A percentile compares a stretch with the other conserved stretches of the same genome.
phyloP scores from a whole-genome alignment of 2,113 vertebrate species.

The Microtus oregoni region DNA sequence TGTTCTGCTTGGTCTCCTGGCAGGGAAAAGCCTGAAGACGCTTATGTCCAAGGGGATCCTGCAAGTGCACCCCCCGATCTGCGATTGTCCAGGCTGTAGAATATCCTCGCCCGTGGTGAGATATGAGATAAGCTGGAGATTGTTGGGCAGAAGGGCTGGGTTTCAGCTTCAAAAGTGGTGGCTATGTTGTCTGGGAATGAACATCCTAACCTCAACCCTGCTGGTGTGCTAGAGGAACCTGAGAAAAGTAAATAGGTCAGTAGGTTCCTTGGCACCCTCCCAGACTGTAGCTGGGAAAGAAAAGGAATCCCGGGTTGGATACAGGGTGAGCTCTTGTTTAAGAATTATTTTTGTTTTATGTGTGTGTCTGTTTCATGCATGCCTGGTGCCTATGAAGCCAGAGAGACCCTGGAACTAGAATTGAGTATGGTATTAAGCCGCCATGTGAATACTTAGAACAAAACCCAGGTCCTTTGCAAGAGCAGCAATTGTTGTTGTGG shows the following conservation, averaged over 20 bases:
- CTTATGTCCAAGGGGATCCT: conserved; percentile 99
- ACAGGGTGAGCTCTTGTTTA: not conserved
- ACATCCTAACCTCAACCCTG: not conserved
- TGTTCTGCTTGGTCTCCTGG: conserved; percentile 39
- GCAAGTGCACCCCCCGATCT: conserved; percentile 99
- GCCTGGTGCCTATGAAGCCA: not conserved
- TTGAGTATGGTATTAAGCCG: not conserved
- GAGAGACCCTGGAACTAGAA: not conserved
- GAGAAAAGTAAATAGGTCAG: not conserved
- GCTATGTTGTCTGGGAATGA: not conserved
- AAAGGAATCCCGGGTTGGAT: not conserved
- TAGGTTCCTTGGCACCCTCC: not conserved
- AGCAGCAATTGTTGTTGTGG: not conserved
- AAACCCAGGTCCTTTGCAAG: not conserved
- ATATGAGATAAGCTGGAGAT: conserved; percentile 85
- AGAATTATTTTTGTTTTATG: not conserved
- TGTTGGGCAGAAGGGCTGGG: not conserved
- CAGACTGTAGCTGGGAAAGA: not conserved
- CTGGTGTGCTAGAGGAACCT: not conserved
- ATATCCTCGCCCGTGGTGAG: conserved; percentile 99
- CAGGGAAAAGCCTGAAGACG: conserved; percentile 99
- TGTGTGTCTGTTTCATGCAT: not conserved
- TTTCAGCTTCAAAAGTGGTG: not conserved
- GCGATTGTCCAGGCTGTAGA: conserved; percentile 99
- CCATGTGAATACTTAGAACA: not conserved